Conservation (phyloP, 1,140 invertebrate genomes). For the Orchesella cincta region DNA sequence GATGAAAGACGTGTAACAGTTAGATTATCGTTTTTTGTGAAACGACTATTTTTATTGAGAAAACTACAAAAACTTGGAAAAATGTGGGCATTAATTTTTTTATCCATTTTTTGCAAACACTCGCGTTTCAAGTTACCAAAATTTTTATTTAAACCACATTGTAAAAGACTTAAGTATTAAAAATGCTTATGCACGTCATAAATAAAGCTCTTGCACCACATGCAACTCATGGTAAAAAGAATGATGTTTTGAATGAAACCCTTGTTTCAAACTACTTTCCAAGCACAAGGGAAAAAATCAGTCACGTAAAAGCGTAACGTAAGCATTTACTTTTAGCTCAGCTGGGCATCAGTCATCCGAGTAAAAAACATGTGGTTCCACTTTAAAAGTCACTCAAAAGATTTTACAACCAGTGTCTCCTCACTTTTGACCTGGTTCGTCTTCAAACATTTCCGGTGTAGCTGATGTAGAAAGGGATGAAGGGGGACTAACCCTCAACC, state of each 20-base stretch:
- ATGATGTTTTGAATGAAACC: too few species aligned
- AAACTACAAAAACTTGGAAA: slow-evolving; percentile 18
- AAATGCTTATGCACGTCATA: too few species aligned
- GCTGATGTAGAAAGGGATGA: not conserved
- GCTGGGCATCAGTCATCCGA: slow-evolving; percentile 24
- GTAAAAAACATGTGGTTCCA: slow-evolving; percentile 18
- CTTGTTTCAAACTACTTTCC: too few species aligned
- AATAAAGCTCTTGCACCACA: too few species aligned
- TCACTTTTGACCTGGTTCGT: not conserved
- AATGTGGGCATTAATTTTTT: slow-evolving; percentile 11
- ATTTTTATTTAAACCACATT: too few species aligned
- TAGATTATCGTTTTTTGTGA: not conserved
- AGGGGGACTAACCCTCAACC: not conserved
- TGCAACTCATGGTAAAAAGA: too few species aligned
- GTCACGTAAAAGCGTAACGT: slow-evolving; percentile 13
- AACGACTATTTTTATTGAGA: slow-evolving; percentile 2
- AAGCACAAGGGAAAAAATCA: too few species aligned
- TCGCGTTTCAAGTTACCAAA: too few species aligned
- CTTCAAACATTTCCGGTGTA: slow-evolving; percentile 19
- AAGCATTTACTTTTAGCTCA: slow-evolving; percentile 10
- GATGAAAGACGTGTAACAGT: not conserved
- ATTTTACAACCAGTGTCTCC: slow-evolving; percentile 12
- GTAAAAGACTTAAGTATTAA: too few species aligned
- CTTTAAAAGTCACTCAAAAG: slow-evolving; percentile 23
- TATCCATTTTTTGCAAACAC: slow-evolving; percentile 4